Evolutionary conservation across 1,140 invertebrate species (phyloP).

Genomic region (Phthorimaea operculella): DNA sequence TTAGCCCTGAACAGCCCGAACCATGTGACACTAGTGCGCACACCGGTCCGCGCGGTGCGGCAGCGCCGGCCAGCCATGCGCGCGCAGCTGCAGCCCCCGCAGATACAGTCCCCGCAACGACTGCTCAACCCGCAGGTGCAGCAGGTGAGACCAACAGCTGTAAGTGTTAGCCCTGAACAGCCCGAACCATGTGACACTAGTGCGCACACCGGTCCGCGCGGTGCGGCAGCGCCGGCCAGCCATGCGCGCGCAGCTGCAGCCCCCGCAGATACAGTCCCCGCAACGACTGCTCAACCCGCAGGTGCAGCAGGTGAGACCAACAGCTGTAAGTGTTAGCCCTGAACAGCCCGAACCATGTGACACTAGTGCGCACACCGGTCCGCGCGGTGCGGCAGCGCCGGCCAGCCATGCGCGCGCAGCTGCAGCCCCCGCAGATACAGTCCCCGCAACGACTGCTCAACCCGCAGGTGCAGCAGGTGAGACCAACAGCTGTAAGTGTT

Average conservation of each 20-base stretch:
- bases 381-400: constrained; percentile 38
- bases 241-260: constrained; percentile 23
- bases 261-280: constrained; percentile 31
- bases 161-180: constrained; percentile 27
- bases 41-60: constrained; percentile 38
- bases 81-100: constrained; percentile 11
- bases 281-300: constrained; percentile 33
- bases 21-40: constrained; percentile 42
- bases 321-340: constrained; percentile 15
- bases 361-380: constrained; percentile 45
- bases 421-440: constrained; percentile 30
- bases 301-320: constrained; percentile 38
- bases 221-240: constrained; percentile 37
- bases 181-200: constrained; percentile 34
- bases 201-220: constrained; percentile 40
- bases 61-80: constrained; percentile 33
- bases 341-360: constrained; percentile 26
- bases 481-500: constrained; percentile 5
- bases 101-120: constrained; percentile 27
- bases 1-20: constrained; percentile 26
- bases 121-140: constrained; percentile 43
- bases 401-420: constrained; percentile 24
- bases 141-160: constrained; percentile 23
- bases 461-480: constrained; percentile 42
- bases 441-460: constrained; percentile 30